Conservation (phyloP, 2,797 vertebrate genomes). For the Pipistrellus nathusii region DNA sequence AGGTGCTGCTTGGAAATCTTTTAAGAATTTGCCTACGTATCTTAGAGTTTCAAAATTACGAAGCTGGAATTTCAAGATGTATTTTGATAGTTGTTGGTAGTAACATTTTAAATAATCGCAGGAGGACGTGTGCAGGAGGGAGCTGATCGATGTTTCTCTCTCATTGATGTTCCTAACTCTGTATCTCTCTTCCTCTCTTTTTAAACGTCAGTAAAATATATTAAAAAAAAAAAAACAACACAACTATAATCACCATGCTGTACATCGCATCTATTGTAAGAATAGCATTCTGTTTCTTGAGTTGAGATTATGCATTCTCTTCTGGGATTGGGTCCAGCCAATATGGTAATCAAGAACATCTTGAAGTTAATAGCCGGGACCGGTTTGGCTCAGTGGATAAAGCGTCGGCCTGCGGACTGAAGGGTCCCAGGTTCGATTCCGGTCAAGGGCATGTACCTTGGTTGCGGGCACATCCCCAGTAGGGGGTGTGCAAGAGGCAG, state of each 20-base stretch:
- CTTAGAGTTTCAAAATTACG: slow-evolving; percentile 21
- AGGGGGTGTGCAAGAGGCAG: too few relatives aligned
- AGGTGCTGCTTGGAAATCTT: neutral
- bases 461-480: too few relatives aligned
- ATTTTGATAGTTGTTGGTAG: neutral
- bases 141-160: too few relatives aligned
- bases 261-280: neutral
- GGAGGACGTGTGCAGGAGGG: too few relatives aligned
- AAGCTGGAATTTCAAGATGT: neutral
- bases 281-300: too few relatives aligned
- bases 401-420: too few relatives aligned
- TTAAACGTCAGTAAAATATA: too few relatives aligned
- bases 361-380: neutral
- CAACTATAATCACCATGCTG: neutral
- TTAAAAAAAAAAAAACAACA: neutral
- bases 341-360: slow-evolving; percentile 18
- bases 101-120: neutral
- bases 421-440: too few relatives aligned
- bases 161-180: too few relatives aligned
- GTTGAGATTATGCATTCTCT: neutral
- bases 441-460: too few relatives aligned
- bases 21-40: neutral
- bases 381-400: too few relatives aligned
- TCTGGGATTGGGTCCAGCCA: neutral
- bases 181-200: too few relatives aligned